These are phyloP conservation scores for Chionoecetes opilio DNA, from an alignment of 1,140 invertebrate genomes.

Conservation along the genomic window DNA sequence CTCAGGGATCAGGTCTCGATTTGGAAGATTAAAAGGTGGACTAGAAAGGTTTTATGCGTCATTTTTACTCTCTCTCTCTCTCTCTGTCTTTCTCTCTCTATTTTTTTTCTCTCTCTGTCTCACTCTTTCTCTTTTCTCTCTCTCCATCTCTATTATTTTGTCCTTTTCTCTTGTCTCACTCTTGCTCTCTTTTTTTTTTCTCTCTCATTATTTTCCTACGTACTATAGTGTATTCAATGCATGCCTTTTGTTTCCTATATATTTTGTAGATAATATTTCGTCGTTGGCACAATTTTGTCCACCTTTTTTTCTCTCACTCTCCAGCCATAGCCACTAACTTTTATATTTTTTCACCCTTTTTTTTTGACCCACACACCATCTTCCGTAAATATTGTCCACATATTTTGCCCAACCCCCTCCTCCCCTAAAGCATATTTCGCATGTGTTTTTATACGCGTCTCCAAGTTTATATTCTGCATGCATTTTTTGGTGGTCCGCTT, in stretches of 20 bases:
- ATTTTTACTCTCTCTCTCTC: conserved; percentile 34
- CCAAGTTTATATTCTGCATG: not conserved
- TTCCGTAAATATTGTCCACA: too few relatives aligned
- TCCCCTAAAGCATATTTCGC: not conserved
- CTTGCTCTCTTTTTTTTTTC: not conserved
- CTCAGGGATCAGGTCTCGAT: too few relatives aligned
- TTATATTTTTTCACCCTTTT: too few relatives aligned
- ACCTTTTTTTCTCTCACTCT: not conserved
- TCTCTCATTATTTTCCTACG: not conserved
- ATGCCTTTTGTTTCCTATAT: too few relatives aligned
- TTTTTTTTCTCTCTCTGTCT: not conserved
- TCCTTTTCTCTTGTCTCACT: not conserved
- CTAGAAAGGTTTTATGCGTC: not conserved
- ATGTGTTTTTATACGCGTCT: not conserved
- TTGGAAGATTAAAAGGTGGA: too few relatives aligned
- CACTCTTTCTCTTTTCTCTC: too few relatives aligned
- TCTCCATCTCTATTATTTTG: too few relatives aligned
- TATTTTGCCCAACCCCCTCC: not conserved
- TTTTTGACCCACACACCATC: too few relatives aligned
- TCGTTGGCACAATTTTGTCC: not conserved
- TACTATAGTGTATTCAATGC: too few relatives aligned
- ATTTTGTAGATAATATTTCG: not conserved
- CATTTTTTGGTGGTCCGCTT: not conserved
- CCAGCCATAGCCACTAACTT: not conserved
- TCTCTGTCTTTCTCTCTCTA: conserved; percentile 49